Evolutionary conservation across 2,113 vertebrate species (phyloP).

Genomic region (Microtus oregoni): DNA sequence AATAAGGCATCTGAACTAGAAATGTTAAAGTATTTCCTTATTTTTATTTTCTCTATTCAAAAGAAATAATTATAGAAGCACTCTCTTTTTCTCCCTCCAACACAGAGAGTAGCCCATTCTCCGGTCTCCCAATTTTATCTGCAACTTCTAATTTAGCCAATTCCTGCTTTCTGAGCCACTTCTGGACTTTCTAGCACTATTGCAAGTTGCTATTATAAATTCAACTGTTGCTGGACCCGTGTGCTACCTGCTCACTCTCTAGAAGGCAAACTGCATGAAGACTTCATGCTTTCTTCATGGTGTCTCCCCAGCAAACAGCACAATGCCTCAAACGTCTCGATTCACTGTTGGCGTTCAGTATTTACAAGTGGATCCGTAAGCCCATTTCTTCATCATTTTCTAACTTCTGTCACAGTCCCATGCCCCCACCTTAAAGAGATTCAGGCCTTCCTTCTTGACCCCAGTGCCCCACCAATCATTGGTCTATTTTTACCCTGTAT

Average conservation of each 20-base stretch:
- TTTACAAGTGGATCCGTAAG: slow-evolving; percentile 58
- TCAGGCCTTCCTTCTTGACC: slow-evolving; percentile 56
- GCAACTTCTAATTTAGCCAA: not conserved
- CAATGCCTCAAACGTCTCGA: not conserved
- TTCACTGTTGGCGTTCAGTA: not conserved
- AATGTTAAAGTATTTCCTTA: not conserved
- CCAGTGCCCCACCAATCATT: slow-evolving; percentile 30
- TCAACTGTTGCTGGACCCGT: slow-evolving; percentile 53
- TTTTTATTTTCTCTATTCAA: slow-evolving; percentile 45
- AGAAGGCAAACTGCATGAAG: slow-evolving; percentile 59
- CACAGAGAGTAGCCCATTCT: slow-evolving; percentile 60
- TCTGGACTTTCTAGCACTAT: slow-evolving; percentile 30
- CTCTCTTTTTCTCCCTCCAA: slow-evolving; percentile 50
- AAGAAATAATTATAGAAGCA: slow-evolving; percentile 52
- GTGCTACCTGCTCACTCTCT: slow-evolving; percentile 19
- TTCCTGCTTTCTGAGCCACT: slow-evolving; percentile 39
- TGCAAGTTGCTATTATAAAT: slow-evolving; percentile 50
- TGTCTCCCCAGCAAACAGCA: slow-evolving; percentile 43
- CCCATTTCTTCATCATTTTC: slow-evolving; percentile 60
- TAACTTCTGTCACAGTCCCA: not conserved
- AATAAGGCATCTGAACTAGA: slow-evolving; percentile 29
- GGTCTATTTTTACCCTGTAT: slow-evolving; percentile 71
- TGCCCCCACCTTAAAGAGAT: not conserved
- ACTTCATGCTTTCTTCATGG: slow-evolving; percentile 63
- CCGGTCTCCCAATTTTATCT: slow-evolving; percentile 63